phyloP scores from a whole-genome alignment of 2,113 vertebrate genomes.

The Thryonomys swinderianus region DNA sequence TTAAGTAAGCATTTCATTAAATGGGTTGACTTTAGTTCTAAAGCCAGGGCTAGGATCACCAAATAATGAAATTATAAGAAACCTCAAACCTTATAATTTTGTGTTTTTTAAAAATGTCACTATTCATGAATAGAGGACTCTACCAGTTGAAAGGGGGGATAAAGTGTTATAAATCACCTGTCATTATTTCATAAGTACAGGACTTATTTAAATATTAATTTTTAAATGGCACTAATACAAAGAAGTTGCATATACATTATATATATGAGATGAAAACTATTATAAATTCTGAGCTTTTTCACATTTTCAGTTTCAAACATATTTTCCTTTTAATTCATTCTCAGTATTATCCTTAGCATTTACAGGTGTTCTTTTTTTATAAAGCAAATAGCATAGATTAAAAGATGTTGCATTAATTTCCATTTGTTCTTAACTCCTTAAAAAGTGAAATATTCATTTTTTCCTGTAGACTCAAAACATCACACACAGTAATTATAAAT shows the following conservation, averaged over 20 bases:
- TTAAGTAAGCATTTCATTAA: constrained; percentile 82
- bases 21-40: constrained; percentile 52
- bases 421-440: neutral
- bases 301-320: constrained; percentile 31
- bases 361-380: neutral
- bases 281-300: neutral
- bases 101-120: neutral
- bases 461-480: neutral
- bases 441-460: neutral
- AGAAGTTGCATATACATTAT: neutral
- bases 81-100: constrained; percentile 46
- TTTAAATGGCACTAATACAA: neutral
- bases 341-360: neutral
- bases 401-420: neutral
- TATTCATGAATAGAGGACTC: neutral
- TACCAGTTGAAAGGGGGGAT: neutral
- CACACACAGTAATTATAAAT: neutral
- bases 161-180: neutral
- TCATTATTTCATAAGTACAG: neutral
- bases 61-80: constrained; percentile 34
- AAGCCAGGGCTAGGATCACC: constrained; percentile 6
- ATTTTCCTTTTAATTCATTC: neutral
- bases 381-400: neutral
- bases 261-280: neutral
- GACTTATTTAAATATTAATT: neutral